These are phyloP conservation scores for Burhinus bistriatus DNA, from an alignment of 2,113 vertebrate species.

Conservation along the genomic window DNA sequence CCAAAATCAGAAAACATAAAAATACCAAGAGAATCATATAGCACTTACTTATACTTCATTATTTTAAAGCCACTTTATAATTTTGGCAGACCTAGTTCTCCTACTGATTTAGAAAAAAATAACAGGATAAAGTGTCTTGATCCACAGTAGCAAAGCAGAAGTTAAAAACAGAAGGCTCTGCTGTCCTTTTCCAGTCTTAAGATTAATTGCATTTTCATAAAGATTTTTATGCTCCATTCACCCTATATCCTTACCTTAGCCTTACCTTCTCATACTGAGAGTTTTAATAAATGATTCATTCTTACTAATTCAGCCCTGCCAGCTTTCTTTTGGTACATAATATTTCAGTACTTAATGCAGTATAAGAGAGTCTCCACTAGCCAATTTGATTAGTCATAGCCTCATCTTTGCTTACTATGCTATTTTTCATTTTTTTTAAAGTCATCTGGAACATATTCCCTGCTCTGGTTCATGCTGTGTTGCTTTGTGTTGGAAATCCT, in stretches of 20 bases:
- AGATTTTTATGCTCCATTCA: slow-evolving; percentile 49
- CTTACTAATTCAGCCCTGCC: not conserved
- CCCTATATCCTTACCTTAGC: slow-evolving; percentile 11
- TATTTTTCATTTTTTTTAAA: slow-evolving; percentile 7
- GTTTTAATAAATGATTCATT: slow-evolving; percentile 38
- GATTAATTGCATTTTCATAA: slow-evolving; percentile 51
- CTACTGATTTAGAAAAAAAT: not conserved
- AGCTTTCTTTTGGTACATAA: slow-evolving; percentile 13
- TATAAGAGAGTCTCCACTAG: not conserved
- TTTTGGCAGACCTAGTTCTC: not conserved
- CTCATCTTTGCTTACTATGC: slow-evolving; percentile 25
- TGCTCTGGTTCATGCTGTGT: slow-evolving; percentile 1
- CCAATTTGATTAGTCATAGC: slow-evolving; percentile 55
- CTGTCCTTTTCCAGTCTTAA: slow-evolving; percentile 12
- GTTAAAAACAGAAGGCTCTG: not conserved
- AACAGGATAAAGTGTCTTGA: not conserved
- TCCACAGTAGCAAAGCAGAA: not conserved
- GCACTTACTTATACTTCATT: not conserved
- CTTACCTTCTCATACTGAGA: slow-evolving; percentile 10
- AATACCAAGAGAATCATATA: not conserved
- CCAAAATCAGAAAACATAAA: not conserved
- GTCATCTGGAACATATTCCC: slow-evolving; percentile 35
- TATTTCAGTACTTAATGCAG: slow-evolving; percentile 25
- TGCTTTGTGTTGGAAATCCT: slow-evolving; percentile 29
- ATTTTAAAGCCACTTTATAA: not conserved